Conservation (phyloP, 2,797 vertebrate genomes). For the Agapornis canus region DNA sequence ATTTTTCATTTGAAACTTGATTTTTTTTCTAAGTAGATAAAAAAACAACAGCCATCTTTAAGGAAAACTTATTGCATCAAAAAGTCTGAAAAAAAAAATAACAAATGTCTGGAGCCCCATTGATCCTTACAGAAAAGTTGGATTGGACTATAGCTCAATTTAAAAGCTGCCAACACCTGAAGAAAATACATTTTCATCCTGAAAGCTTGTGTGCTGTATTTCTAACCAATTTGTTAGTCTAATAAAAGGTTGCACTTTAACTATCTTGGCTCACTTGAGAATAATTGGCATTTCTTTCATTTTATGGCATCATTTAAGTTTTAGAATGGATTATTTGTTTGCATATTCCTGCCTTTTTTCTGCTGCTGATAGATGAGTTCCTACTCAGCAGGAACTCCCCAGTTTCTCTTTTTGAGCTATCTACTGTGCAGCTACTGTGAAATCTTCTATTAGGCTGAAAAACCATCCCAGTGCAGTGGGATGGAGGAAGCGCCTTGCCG, state of each 20-base stretch:
- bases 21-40: conserved; percentile 34
- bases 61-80: conserved; percentile 43
- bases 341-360: conserved; percentile 60
- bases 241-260: conserved; percentile 67
- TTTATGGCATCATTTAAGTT: conserved; percentile 66
- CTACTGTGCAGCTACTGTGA: conserved; percentile 10
- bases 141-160: conserved; percentile 57
- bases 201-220: conserved; percentile 50
- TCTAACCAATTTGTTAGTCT: conserved; percentile 65
- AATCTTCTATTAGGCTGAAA: conserved; percentile 17
- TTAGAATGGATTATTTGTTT: conserved; percentile 65
- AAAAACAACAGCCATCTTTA: conserved; percentile 17
- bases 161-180: conserved; percentile 64
- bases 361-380: conserved; percentile 46
- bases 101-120: conserved; percentile 47
- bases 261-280: conserved; percentile 61
- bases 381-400: conserved; percentile 33
- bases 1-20: not conserved
- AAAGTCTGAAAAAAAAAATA: not conserved
- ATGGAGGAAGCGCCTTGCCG: not conserved
- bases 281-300: conserved; percentile 69
- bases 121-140: conserved; percentile 58
- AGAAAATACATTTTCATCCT: conserved; percentile 61
- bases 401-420: conserved; percentile 54
- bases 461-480: not conserved